Conservation (phyloP, 2,113 vertebrate species). For the Gorsachius goisagi region DNA sequence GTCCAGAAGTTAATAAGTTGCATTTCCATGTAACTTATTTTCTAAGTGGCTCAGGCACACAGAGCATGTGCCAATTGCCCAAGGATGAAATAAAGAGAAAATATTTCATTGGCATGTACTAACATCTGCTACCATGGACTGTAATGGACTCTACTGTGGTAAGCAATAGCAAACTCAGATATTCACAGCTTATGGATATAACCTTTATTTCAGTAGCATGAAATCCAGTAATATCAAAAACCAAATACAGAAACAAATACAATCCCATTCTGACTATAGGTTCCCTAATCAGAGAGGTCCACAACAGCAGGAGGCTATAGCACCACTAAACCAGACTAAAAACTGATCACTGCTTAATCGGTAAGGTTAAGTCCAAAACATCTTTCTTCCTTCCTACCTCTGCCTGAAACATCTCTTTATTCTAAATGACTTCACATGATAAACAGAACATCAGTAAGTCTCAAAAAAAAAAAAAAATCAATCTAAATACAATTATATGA, state of each 20-base stretch:
- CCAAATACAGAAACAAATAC: not conserved
- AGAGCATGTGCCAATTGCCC: not conserved
- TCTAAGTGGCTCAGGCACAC: not conserved
- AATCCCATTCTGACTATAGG: not conserved
- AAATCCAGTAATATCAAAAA: not conserved
- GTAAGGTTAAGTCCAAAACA: not conserved
- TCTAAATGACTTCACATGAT: not conserved
- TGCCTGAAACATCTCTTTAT: not conserved
- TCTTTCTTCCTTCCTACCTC: not conserved
- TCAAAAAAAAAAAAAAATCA: not conserved
- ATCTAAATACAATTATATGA: not conserved
- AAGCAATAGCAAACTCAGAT: not conserved
- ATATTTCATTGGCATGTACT: not conserved
- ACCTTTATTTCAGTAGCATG: not conserved
- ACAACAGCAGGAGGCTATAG: not conserved
- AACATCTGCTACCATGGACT: not conserved
- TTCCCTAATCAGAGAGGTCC: not conserved
- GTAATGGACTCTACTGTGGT: not conserved
- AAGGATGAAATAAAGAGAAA: not conserved
- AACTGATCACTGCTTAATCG: accelerated
- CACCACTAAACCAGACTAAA: not conserved
- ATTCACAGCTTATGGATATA: not conserved
- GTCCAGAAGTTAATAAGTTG: not conserved
- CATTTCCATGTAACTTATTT: not conserved
- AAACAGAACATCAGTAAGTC: not conserved